Base-by-base conservation (phyloP, 1,140 invertebrate species). In the Atta cephalotes region DNA sequence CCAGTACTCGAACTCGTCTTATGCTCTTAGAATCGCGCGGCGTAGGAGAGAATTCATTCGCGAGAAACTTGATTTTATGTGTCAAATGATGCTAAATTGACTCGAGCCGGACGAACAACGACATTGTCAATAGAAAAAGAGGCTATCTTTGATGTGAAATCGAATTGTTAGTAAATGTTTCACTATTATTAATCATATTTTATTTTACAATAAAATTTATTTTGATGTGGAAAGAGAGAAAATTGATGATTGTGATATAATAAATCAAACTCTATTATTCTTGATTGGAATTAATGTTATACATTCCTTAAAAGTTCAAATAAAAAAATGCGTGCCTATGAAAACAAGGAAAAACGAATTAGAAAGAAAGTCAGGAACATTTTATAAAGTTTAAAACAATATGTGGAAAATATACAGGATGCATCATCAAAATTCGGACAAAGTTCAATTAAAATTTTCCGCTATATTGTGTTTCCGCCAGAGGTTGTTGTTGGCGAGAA, bases 1-100 rank as follows among this genome's bases (percentile, higher is more conserved):
- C 90, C 90, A 92, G 89, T 89, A 68, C 72, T 88, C 85, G 70
- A 74, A 31, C 39, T 72, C 81, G 39, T 76, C 80, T 84, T 76
- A 84, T 39, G 56, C 58, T 62, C 39, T 84, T 76, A 74, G 70
- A 84, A 62, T n/a, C 45, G 80, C 70, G 58, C 39, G 70, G 51
- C 39, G 39, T 35, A 68, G 65, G 31, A 12, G 35, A 18, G 58
- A 51, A 49, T 45, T 84, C 70, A 74, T 82, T 82, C 68, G 80
- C 56, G 68, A 72, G 18, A 62, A 72, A 74, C 80, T 74, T 82
- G 53, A 84, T 84, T 84, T 84, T 76, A 63, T 25, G 39, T 51
- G 70, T 76, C 80, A 62, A 74, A 62, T 25, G 70, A 84, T 49
- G 39, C 70, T 84, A 76, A 84, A 84, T 76, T 62, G 56, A 76